A percentile compares a stretch with the other conserved stretches of the same genome.
Evolutionary conservation across 2,113 vertebrate species (phyloP).

Genomic region (Tretioscincus oriximinensis): DNA sequence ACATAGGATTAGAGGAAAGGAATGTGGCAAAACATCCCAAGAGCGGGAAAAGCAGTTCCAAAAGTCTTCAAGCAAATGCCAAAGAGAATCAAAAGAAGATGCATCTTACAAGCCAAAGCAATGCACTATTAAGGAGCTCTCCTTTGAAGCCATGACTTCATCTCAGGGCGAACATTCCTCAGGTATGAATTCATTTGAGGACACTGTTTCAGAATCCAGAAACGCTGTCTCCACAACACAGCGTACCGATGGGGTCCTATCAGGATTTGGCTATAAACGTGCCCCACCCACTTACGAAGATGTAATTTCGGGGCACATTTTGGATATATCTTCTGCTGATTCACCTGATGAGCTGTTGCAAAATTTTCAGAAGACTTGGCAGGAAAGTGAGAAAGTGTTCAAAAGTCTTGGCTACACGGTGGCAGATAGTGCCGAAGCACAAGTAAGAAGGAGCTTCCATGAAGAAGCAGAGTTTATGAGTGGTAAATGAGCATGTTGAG

Average conservation of each 20-base stretch:
- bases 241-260: constrained; percentile 66
- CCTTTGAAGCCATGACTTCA: constrained; percentile 57
- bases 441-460: constrained; percentile 69
- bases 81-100: constrained; percentile 51
- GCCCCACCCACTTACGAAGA: constrained; percentile 86
- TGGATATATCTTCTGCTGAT: constrained; percentile 68
- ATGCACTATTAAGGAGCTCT: constrained; percentile 45
- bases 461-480: constrained; percentile 70
- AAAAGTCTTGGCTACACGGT: constrained; percentile 77
- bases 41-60: constrained; percentile 61
- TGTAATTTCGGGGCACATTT: constrained; percentile 80
- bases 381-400: constrained; percentile 83
- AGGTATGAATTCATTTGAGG: constrained; percentile 72
- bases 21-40: constrained; percentile 60
- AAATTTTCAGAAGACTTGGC: constrained; percentile 84
- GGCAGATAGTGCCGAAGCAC: constrained; percentile 70
- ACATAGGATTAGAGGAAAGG: constrained; percentile 65
- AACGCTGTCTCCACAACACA: constrained; percentile 61
- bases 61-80: constrained; percentile 56
- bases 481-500: constrained; percentile 73
- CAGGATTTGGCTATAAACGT: constrained; percentile 67
- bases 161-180: constrained; percentile 73
- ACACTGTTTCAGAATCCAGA: constrained; percentile 67
- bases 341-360: constrained; percentile 77
- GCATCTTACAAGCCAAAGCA: constrained; percentile 44